Evolutionary conservation across 2,888 invertebrate genomes (phyloP).

Genomic region (Scaptomyza reducta): DNA sequence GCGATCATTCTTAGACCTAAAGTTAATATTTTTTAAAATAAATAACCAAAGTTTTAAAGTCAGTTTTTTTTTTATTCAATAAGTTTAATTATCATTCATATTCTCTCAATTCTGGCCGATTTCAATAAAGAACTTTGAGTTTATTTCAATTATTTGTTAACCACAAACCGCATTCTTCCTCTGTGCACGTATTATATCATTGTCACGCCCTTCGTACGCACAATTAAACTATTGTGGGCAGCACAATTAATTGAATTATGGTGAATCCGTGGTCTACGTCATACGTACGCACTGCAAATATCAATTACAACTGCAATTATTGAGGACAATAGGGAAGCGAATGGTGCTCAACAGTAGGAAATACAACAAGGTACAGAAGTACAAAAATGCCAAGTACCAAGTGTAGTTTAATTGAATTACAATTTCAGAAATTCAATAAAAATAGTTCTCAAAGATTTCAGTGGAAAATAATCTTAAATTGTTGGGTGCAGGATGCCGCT

Average conservation of each 20-base stretch:
- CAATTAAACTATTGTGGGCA: constrained; percentile 73
- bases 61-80: too few species aligned
- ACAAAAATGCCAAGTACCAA: constrained; percentile 14
- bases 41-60: too few species aligned
- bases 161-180: neutral
- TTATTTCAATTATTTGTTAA: neutral
- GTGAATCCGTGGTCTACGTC: neutral
- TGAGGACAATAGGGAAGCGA: constrained; percentile 42
- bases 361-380: constrained; percentile 33
- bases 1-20: too few species aligned
- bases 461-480: constrained; percentile 16
- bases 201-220: constrained; percentile 38
- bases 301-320: constrained; percentile 76
- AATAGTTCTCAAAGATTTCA: constrained; percentile 30
- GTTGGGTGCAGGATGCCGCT: constrained; percentile 67
- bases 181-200: neutral
- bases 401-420: constrained; percentile 72
- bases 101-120: too few species aligned
- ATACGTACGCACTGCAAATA: constrained; percentile 56
- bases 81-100: too few species aligned
- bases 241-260: constrained; percentile 70
- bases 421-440: constrained; percentile 63
- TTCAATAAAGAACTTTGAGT: too few species aligned
- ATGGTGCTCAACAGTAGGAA: constrained; percentile 7
- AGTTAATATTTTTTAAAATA: too few species aligned